Base-by-base conservation (phyloP, 53 echinoderm and acorn worm genomes). In the Apostichopus leukothele region DNA sequence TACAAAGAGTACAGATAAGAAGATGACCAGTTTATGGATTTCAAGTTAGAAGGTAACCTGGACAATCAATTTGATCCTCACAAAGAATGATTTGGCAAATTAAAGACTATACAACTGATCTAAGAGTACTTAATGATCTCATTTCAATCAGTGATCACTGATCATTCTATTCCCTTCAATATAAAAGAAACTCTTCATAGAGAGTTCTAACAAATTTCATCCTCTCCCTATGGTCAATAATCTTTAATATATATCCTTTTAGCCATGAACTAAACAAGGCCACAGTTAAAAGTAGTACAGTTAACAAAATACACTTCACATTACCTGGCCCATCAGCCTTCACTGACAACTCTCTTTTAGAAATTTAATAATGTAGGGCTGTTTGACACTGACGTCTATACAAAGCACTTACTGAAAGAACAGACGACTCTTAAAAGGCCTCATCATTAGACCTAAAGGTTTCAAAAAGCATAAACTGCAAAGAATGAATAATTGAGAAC, bases 361-460 rank as follows among this genome's bases (percentile, higher is more conserved):
- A 71, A 16, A 71, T 71, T 71, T 71, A 71, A 71, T 71, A 71
- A 71, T 18, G 71, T 18, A 71, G 18, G 71, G 20, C 18, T 71
- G 71, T 18, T 71, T 71, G 18, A 71, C 14, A 71, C 18, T 71
- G 18, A 19, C 14, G 20, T 71, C 71, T 71, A 71, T 16, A 18
- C 71, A 71, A 71, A 71, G 71, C 71, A 71, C 71, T 71, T 71
- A 71, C 71, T 71, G 71, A 18, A 71, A 71, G 13, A 71, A 71
- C 20, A n/a, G 18, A 71, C 13, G n/a, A 19, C 18, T 10, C 18
- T 71, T 71, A 71, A 71, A 71, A 71, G 71, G 71, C 71, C 71
- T n/a, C 71, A 18, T 71, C 71, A 71, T 71, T 71, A 71, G 71
- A 71, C 71, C 71, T 71, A 71, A 18, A 71, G 71, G 16, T 71